A percentile compares a stretch with the other conserved stretches of the same genome.
Conservation (phyloP, 1,140 invertebrate genomes). For the Pissodes strobi region DNA sequence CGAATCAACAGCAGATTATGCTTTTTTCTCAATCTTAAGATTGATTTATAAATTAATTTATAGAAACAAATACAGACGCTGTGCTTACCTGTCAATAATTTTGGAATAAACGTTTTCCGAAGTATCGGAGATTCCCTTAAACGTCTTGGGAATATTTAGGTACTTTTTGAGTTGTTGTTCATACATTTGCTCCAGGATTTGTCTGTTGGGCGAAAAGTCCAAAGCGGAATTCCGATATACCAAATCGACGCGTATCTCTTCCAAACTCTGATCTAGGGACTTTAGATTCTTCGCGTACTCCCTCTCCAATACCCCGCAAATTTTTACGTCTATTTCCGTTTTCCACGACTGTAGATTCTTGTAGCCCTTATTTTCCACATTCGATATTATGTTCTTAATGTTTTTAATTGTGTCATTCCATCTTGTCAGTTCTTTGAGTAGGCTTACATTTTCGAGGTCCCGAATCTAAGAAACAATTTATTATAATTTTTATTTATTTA, state of each 20-base stretch:
- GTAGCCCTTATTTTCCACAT: conserved; percentile 70
- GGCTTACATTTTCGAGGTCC: conserved; percentile 72
- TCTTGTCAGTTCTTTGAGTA: conserved; percentile 73
- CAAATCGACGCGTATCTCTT: conserved; percentile 82
- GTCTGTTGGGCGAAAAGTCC: conserved; percentile 81
- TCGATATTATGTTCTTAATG: conserved; percentile 73
- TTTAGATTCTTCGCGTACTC: conserved; percentile 85
- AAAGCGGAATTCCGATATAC: conserved; percentile 71
- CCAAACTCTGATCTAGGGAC: conserved; percentile 80
- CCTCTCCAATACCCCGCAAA: conserved; percentile 91
- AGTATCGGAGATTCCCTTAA: conserved; percentile 55
- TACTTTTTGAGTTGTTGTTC: conserved; percentile 88
- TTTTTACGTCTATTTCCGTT: conserved; percentile 91
- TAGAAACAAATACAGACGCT: too few species aligned
- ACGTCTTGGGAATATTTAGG: conserved; percentile 86
- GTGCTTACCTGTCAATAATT: conserved; percentile 44
- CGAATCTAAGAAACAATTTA: conserved; percentile 40
- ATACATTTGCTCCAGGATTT: conserved; percentile 87
- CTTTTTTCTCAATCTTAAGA: too few species aligned
- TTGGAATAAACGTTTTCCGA: conserved; percentile 37
- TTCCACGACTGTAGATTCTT: conserved; percentile 91
- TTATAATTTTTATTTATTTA: too few species aligned
- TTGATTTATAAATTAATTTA: too few species aligned
- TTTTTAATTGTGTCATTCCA: conserved; percentile 79
- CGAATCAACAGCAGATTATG: too few species aligned